Evolutionary conservation across 2,797 vertebrate species (phyloP).

Genomic region (Garrulus glandarius): DNA sequence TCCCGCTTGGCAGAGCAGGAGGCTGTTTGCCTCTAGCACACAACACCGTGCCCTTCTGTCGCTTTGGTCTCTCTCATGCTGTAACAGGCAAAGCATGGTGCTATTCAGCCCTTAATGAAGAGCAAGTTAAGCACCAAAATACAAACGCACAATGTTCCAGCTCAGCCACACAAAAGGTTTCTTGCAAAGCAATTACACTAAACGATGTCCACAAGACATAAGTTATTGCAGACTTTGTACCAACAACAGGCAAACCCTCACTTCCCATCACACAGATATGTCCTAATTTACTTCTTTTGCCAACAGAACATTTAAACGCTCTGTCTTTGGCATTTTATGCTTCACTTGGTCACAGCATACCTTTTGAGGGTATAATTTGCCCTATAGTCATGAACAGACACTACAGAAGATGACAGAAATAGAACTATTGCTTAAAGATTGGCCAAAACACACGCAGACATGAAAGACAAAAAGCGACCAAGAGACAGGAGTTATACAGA

Average conservation of each 20-base stretch:
- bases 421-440: background rate
- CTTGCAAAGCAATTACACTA: slow-evolving; percentile 3
- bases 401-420: background rate
- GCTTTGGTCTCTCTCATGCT: background rate
- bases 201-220: background rate
- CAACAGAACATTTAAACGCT: background rate
- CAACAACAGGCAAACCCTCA: background rate
- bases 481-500: background rate
- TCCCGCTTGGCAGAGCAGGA: background rate
- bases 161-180: slow-evolving; percentile 10
- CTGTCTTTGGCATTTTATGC: background rate
- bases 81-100: background rate
- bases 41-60: background rate
- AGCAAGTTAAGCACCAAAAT: slow-evolving; percentile 16
- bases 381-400: background rate
- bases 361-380: slow-evolving; percentile 10
- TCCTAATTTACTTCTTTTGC: slow-evolving; percentile 1
- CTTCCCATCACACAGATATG: background rate
- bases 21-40: background rate
- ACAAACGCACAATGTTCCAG: background rate
- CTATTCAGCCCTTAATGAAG: background rate
- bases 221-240: background rate
- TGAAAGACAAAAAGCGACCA: background rate
- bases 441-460: background rate
- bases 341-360: background rate